Evolutionary conservation across 2,797 vertebrate genomes (phyloP).

Genomic region (Gila robusta): DNA sequence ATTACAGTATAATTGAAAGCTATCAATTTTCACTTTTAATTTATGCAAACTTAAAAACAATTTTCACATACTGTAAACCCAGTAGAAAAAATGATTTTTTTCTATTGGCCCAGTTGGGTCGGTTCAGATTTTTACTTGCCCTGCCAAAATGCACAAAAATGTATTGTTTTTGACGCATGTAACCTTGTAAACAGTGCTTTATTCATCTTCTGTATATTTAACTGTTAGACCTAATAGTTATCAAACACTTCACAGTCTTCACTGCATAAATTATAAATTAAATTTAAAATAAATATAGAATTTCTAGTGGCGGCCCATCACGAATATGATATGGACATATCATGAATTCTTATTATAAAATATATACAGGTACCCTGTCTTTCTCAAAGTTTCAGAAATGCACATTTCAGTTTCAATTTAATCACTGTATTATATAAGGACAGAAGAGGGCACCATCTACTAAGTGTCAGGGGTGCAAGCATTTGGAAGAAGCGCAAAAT

Average conservation of each 20-base stretch:
- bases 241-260: too few species aligned
- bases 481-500: conserved; percentile 54
- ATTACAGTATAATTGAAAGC: background rate
- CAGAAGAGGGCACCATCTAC: conserved; percentile 71
- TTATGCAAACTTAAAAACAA: background rate
- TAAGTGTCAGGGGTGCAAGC: conserved; percentile 49
- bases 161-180: too few species aligned
- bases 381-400: background rate
- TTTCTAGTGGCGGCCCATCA: background rate
- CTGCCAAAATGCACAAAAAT: too few species aligned
- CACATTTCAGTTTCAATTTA: background rate
- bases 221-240: too few species aligned
- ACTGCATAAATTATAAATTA: too few species aligned
- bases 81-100: too few species aligned
- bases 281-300: background rate
- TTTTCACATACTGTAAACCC: background rate
- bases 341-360: background rate
- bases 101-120: background rate
- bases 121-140: background rate
- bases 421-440: conserved; percentile 30
- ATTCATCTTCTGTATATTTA: too few species aligned
- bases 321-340: background rate
- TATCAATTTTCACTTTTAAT: background rate
- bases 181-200: too few species aligned
- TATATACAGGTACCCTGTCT: background rate